phyloP scores from a whole-genome alignment of 2,113 vertebrate genomes.

The Felis chaus region DNA sequence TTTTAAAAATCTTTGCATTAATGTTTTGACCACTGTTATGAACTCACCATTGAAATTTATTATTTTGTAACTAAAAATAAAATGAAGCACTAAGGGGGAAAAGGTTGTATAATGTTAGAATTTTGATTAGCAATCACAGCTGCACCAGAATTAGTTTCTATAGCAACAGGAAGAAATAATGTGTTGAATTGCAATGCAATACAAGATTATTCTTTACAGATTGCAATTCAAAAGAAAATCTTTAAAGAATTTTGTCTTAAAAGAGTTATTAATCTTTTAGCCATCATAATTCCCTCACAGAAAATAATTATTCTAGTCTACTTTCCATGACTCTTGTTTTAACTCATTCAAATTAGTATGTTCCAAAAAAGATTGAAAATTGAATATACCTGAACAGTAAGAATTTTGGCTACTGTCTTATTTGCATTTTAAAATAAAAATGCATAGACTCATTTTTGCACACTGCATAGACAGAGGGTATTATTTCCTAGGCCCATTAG shows the following conservation, averaged over 20 bases:
- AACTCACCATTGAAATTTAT: slow-evolving; percentile 79
- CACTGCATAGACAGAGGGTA: not conserved
- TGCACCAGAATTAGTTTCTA: slow-evolving; percentile 91
- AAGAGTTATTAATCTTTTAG: slow-evolving; percentile 76
- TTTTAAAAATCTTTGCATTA: slow-evolving; percentile 68
- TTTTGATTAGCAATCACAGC: slow-evolving; percentile 90
- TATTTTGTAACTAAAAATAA: slow-evolving; percentile 83
- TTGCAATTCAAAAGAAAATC: slow-evolving; percentile 83
- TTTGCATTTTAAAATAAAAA: slow-evolving; percentile 65
- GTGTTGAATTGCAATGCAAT: slow-evolving; percentile 85
- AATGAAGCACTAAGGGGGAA: slow-evolving; percentile 79
- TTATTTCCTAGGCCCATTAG: slow-evolving; percentile 15
- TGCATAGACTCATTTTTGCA: not conserved
- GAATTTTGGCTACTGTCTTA: slow-evolving; percentile 64
- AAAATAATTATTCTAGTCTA: slow-evolving; percentile 68
- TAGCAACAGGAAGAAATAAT: slow-evolving; percentile 89
- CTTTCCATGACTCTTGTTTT: slow-evolving; percentile 52
- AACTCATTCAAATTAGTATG: slow-evolving; percentile 69
- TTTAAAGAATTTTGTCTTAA: slow-evolving; percentile 81
- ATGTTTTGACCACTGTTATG: slow-evolving; percentile 83
- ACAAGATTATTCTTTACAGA: slow-evolving; percentile 87
- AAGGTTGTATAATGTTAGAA: slow-evolving; percentile 86
- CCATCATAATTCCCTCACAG: slow-evolving; percentile 59
- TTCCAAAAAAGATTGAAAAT: slow-evolving; percentile 60
- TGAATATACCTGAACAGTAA: slow-evolving; percentile 67